These are phyloP conservation scores for Tupiocoris notatus DNA, from an alignment of 2,888 invertebrate species.

Conservation along the genomic window DNA sequence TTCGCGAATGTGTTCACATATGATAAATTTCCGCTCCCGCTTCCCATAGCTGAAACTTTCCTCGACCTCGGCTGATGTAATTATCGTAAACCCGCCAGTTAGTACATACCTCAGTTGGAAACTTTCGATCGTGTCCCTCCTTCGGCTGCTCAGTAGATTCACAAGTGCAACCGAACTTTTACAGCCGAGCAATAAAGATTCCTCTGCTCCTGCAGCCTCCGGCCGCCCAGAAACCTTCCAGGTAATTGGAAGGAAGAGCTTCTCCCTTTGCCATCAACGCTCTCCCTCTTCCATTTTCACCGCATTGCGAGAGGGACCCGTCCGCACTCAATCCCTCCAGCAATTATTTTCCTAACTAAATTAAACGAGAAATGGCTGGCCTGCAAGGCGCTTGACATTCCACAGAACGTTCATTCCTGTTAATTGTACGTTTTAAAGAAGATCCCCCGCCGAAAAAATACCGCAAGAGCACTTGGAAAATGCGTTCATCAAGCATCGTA, in stretches of 20 bases:
- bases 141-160: neutral
- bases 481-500: too few species aligned
- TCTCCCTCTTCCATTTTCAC: constrained; percentile 3
- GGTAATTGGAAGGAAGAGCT: constrained; percentile 15
- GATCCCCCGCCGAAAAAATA: too few species aligned
- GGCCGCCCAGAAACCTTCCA: constrained; percentile 11
- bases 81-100: neutral
- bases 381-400: neutral
- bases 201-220: constrained; percentile 1
- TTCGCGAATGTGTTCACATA: neutral
- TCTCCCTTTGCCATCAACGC: neutral
- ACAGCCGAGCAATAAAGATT: constrained; percentile 19
- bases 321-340: neutral
- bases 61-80: neutral
- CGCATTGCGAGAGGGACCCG: neutral
- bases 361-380: neutral
- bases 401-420: neutral
- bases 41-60: neutral
- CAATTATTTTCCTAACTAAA: neutral
- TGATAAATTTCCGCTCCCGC: neutral
- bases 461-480: too few species aligned
- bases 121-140: neutral
- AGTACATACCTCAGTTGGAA: neutral
- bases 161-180: constrained; percentile 30
- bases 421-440: neutral